Evolutionary conservation across 2,888 invertebrate species (phyloP).

Genomic region (Epirrita christyi): DNA sequence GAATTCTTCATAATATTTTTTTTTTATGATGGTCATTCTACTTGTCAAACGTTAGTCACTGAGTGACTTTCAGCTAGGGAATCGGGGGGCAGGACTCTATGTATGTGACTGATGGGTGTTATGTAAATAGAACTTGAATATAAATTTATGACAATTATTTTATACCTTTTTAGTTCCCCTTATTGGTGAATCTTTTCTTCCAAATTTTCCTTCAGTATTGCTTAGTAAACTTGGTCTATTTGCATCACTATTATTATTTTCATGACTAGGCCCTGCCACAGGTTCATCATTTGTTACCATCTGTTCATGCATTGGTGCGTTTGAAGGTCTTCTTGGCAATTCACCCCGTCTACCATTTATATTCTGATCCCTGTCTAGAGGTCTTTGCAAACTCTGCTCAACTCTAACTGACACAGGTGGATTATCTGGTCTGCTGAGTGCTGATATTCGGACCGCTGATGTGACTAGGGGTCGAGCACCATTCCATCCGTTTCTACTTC

Average conservation of each 20-base stretch:
- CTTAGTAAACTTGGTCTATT: slow-evolving; percentile 50
- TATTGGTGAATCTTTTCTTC: slow-evolving; percentile 68
- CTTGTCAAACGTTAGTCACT: too few relatives aligned
- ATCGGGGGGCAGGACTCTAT: too few relatives aligned
- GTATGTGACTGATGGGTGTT: too few relatives aligned
- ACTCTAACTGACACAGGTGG: slow-evolving; percentile 78
- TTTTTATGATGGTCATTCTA: too few relatives aligned
- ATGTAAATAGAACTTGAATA: too few relatives aligned
- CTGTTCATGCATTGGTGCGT: slow-evolving; percentile 53
- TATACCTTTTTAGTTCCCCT: slow-evolving; percentile 66
- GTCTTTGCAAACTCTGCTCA: slow-evolving; percentile 77
- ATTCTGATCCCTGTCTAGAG: slow-evolving; percentile 88
- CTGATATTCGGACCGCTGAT: slow-evolving; percentile 80
- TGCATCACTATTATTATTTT: slow-evolving; percentile 54
- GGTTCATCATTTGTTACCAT: slow-evolving; percentile 58
- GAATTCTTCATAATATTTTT: too few relatives aligned
- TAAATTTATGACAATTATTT: too few relatives aligned
- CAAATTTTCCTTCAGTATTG: slow-evolving; percentile 49
- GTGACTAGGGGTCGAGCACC: slow-evolving; percentile 82
- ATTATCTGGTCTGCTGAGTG: slow-evolving; percentile 67
- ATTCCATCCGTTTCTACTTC: slow-evolving; percentile 83
- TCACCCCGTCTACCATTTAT: slow-evolving; percentile 89
- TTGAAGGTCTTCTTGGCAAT: slow-evolving; percentile 68
- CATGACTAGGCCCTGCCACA: slow-evolving; percentile 77
- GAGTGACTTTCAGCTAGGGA: too few relatives aligned